Evolutionary conservation across 2,797 vertebrate genomes (phyloP).

Genomic region (Lepilemur septentrionalis): DNA sequence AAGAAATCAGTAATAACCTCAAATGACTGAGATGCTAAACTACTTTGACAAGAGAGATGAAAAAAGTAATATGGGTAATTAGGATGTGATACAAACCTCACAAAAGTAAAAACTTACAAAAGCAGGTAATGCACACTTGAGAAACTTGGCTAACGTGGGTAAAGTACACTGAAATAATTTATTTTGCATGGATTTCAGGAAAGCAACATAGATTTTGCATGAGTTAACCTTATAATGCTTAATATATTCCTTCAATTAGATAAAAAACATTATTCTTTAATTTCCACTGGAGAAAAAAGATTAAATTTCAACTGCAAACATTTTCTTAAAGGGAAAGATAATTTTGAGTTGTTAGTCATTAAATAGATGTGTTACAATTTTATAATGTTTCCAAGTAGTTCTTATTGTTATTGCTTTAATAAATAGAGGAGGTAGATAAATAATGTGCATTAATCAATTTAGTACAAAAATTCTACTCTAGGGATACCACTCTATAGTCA

Average conservation of each 20-base stretch:
- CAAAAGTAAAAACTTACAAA: constrained; percentile 44
- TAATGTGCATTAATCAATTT: background rate
- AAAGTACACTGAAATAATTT: background rate
- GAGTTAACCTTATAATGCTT: background rate
- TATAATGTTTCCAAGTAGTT: background rate
- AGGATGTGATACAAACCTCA: background rate
- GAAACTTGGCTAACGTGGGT: background rate
- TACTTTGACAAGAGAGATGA: constrained; percentile 72
- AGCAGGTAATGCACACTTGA: background rate
- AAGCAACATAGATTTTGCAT: background rate
- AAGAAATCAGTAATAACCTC: constrained; percentile 70
- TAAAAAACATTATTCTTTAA: background rate
- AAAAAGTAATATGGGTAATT: constrained; percentile 67
- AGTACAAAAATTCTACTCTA: background rate
- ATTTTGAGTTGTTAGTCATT: constrained; percentile 1
- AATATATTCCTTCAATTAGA: background rate
- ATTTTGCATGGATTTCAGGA: constrained; percentile 12
- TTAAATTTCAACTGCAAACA: background rate
- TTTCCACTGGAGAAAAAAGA: background rate
- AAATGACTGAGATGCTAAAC: constrained; percentile 60
- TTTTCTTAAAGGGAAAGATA: background rate
- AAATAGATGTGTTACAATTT: background rate
- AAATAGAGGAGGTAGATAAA: background rate
- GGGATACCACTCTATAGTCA: background rate
- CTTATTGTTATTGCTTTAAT: background rate